A percentile compares a stretch with the other conserved stretches of the same genome.
phyloP scores from a whole-genome alignment of 1,140 invertebrate genomes.

The Ganaspis sp. region DNA sequence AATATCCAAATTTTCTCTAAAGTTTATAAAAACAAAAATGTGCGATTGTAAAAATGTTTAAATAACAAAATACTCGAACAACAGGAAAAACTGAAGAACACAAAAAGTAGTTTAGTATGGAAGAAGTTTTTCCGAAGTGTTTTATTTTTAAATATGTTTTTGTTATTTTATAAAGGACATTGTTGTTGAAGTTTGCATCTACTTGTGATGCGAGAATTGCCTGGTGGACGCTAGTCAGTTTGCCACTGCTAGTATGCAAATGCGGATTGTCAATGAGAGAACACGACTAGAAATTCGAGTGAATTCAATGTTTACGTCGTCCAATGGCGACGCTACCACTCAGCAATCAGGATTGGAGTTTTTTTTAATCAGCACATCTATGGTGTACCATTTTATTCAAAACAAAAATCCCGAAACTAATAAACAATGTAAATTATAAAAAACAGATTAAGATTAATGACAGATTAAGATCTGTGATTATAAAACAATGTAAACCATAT shows the following conservation, averaged over 20 bases:
- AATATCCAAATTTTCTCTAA: conserved; percentile 48
- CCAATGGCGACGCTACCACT: background rate
- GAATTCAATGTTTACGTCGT: conserved; percentile 19
- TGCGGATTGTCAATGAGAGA: conserved; percentile 14
- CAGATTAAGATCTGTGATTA: too few relatives aligned
- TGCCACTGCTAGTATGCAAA: conserved; percentile 20
- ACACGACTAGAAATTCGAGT: conserved; percentile 5
- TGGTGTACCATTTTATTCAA: background rate
- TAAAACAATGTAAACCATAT: too few relatives aligned
- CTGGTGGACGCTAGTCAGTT: background rate
- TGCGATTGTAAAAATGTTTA: too few relatives aligned
- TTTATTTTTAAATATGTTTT: background rate
- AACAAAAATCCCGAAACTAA: too few relatives aligned
- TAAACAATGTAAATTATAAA: too few relatives aligned
- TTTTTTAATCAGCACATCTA: background rate
- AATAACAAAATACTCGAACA: too few relatives aligned
- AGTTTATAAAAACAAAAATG: too few relatives aligned
- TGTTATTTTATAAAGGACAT: background rate
- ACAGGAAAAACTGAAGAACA: too few relatives aligned
- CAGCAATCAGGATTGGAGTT: background rate
- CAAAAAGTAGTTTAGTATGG: too few relatives aligned
- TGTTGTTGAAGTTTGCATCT: conserved; percentile 11
- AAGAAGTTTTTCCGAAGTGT: too few relatives aligned
- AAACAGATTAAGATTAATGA: too few relatives aligned
- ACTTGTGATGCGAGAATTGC: conserved; percentile 12